phyloP scores from a whole-genome alignment of 2,888 invertebrate genomes.

The Dynastes grantii region DNA sequence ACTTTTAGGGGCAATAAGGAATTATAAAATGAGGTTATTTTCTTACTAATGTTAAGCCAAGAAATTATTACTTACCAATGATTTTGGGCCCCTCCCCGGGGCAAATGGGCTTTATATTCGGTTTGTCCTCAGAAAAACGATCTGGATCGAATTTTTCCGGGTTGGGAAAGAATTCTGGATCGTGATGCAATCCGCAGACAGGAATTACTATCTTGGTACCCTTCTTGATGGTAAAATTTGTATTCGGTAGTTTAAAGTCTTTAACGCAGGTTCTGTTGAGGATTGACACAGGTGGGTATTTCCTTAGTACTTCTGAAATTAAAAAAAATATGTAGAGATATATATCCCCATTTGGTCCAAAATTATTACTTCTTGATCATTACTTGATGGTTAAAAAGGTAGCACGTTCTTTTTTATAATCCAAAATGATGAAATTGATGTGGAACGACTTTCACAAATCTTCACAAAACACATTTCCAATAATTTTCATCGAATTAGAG shows the following conservation, averaged over 20 bases:
- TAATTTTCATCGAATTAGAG: too few species aligned
- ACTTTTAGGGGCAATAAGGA: too few species aligned
- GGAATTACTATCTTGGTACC: conserved; percentile 66
- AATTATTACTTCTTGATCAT: too few species aligned
- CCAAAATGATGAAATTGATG: too few species aligned
- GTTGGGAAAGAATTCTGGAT: conserved; percentile 69
- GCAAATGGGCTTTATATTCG: conserved; percentile 62
- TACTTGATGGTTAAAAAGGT: too few species aligned
- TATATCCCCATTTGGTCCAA: too few species aligned
- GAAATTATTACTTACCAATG: conserved; percentile 64
- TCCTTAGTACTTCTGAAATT: conserved; percentile 69
- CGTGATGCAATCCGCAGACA: conserved; percentile 67
- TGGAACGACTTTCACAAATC: too few species aligned
- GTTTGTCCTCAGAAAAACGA: conserved; percentile 65
- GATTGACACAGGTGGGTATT: conserved; percentile 68
- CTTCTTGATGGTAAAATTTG: conserved; percentile 63
- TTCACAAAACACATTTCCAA: too few species aligned
- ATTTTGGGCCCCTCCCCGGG: conserved; percentile 68
- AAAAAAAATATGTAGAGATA: too few species aligned
- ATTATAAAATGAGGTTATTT: too few species aligned
- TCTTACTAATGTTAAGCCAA: too few species aligned
- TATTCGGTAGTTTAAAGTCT: conserved; percentile 64
- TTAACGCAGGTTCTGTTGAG: conserved; percentile 65
- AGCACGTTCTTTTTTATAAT: too few species aligned
- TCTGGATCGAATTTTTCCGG: conserved; percentile 70